A percentile compares a stretch with the other conserved stretches of the same genome.
phyloP scores from a whole-genome alignment of 2,797 vertebrate species.

The Sciurus carolinensis region DNA sequence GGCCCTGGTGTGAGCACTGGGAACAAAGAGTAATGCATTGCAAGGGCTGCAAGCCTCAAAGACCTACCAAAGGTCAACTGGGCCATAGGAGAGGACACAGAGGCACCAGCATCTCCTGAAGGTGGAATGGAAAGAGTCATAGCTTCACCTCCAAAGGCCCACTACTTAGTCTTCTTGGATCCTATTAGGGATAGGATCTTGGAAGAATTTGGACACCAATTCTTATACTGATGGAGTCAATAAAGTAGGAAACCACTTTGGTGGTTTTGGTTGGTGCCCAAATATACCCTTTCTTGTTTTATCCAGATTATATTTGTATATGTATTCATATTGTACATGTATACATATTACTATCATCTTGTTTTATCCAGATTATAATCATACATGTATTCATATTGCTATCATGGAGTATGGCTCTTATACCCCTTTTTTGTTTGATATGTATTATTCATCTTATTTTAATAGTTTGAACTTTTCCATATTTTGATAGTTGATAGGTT shows the following conservation, averaged over 20 bases:
- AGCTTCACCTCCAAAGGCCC: neutral
- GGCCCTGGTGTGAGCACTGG: neutral
- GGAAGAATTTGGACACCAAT: neutral
- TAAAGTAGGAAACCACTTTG: neutral
- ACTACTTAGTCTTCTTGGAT: neutral
- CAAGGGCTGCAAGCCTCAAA: neutral
- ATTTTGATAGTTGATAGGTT: conserved; percentile 74
- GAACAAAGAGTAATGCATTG: neutral
- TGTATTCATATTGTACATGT: neutral
- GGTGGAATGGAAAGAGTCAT: neutral
- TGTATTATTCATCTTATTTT: conserved; percentile 69
- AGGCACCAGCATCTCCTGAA: neutral
- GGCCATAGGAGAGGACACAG: neutral
- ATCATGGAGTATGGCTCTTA: neutral
- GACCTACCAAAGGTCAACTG: neutral
- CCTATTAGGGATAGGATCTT: neutral
- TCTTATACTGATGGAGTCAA: conserved; percentile 1
- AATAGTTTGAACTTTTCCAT: conserved; percentile 62
- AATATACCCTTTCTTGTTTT: neutral
- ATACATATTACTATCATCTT: conserved; percentile 10
- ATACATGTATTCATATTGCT: neutral
- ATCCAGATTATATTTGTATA: neutral
- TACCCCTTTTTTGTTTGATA: conserved; percentile 55
- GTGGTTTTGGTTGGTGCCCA: too few species aligned
- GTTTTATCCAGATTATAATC: neutral